Conservation (phyloP, 2,888 invertebrate genomes). For the Hydropsyche betteni region DNA sequence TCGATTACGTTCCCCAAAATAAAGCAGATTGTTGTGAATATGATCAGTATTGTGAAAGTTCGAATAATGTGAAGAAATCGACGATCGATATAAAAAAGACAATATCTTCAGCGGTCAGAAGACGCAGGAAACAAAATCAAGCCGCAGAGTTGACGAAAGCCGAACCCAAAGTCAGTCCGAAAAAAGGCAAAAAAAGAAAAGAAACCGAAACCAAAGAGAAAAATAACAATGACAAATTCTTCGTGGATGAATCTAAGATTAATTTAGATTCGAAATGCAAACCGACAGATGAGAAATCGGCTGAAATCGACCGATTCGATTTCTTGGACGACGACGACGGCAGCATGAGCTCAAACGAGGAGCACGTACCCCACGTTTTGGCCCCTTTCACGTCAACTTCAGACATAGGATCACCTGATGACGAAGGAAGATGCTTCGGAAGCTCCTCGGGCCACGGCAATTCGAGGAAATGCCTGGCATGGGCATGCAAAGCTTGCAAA, state of each 20-base stretch:
- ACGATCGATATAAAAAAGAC: slow-evolving; percentile 43
- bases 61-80: neutral
- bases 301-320: slow-evolving; percentile 44
- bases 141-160: slow-evolving; percentile 4
- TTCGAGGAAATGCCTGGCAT: slow-evolving; percentile 82
- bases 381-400: slow-evolving; percentile 63
- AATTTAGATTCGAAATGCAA: slow-evolving; percentile 9
- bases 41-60: neutral
- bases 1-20: neutral
- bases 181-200: slow-evolving; percentile 32
- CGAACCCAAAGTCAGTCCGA: neutral
- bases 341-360: slow-evolving; percentile 46
- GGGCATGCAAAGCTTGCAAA: slow-evolving; percentile 98
- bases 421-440: slow-evolving; percentile 39
- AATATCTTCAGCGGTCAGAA: slow-evolving; percentile 44
- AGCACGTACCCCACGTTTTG: slow-evolving; percentile 64
- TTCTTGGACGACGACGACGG: slow-evolving; percentile 48
- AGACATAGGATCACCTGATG: slow-evolving; percentile 52
- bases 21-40: neutral
- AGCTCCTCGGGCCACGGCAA: slow-evolving; percentile 58
- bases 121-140: slow-evolving; percentile 43
- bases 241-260: slow-evolving; percentile 28
- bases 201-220: slow-evolving; percentile 39
- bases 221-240: slow-evolving; percentile 39
- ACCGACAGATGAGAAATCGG: slow-evolving; percentile 53